These are phyloP conservation scores for Bubalus kerabau DNA, from an alignment of 2,113 vertebrate species.

Conservation along the genomic window DNA sequence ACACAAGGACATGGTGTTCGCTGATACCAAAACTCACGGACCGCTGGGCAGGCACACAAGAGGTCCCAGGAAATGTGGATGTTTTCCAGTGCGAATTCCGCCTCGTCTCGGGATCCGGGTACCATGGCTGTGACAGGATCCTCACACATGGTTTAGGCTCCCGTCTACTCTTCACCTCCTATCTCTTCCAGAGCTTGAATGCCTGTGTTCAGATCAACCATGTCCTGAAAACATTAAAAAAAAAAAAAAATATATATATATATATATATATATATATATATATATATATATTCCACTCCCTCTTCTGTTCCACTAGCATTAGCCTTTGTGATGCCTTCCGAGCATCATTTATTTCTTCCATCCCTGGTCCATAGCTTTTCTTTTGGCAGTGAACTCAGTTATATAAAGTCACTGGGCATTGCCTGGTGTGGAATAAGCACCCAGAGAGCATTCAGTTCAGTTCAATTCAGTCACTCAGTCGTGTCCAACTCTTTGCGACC, in stretches of 20 bases:
- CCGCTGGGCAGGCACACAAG: background rate
- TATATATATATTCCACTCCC: background rate
- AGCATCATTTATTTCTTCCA: background rate
- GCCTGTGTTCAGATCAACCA: background rate
- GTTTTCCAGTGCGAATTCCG: background rate
- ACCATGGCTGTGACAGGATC: background rate
- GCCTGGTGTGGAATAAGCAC: background rate
- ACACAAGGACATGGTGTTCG: background rate
- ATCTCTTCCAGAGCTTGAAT: background rate
- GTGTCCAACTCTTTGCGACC: too few species aligned
- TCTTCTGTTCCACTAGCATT: accelerated
- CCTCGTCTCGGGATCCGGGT: background rate
- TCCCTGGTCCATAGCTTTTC: background rate
- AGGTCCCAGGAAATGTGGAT: background rate
- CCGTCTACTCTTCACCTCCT: background rate
- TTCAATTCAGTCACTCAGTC: too few species aligned
- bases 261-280: background rate
- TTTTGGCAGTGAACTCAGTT: background rate
- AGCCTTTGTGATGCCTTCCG: background rate
- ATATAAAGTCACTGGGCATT: background rate
- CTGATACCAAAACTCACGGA: background rate
- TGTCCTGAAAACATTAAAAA: background rate
- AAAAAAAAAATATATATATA: background rate
- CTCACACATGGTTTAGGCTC: background rate
- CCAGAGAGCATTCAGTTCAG: background rate